These are phyloP conservation scores for Eurytoma adleriae DNA, from an alignment of 2,888 invertebrate genomes.

Conservation along the genomic window DNA sequence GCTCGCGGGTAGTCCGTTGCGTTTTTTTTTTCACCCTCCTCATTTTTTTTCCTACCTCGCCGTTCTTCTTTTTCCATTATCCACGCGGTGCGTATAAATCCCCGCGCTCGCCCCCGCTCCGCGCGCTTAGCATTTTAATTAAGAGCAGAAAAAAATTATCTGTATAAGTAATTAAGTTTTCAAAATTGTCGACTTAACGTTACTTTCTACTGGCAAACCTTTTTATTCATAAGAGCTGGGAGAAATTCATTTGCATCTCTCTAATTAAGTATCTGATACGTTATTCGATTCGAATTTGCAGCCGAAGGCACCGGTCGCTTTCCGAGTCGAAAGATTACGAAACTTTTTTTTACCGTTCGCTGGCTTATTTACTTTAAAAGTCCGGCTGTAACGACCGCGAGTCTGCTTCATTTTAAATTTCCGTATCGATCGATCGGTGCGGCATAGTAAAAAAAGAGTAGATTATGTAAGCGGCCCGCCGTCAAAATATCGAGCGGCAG, in stretches of 20 bases:
- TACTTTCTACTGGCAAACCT: constrained; percentile 16
- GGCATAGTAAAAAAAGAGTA: too few species aligned
- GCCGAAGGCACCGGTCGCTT: too few species aligned
- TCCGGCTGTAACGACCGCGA: too few species aligned
- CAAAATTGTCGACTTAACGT: constrained; percentile 31
- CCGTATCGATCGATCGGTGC: too few species aligned
- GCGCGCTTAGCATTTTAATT: constrained; percentile 43
- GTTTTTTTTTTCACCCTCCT: not conserved
- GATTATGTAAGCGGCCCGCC: too few species aligned
- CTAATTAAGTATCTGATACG: constrained; percentile 29
- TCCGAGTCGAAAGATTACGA: too few species aligned
- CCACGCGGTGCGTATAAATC: constrained; percentile 19
- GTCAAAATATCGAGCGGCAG: too few species aligned
- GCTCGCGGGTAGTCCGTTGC: not conserved
- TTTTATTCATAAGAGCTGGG: not conserved
- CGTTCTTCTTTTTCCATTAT: not conserved
- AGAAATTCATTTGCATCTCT: constrained; percentile 19
- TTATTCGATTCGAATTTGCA: constrained; percentile 20
- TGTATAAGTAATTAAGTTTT: constrained; percentile 35
- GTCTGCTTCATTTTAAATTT: too few species aligned
- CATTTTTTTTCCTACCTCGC: not conserved
- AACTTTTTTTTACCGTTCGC: too few species aligned
- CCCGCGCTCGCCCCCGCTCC: not conserved
- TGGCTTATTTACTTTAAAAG: too few species aligned
- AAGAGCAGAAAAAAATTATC: constrained; percentile 25